A percentile compares a stretch with the other conserved stretches of the same genome.
Conservation (phyloP, 2,888 invertebrate species). For the Philereme vetulata region DNA sequence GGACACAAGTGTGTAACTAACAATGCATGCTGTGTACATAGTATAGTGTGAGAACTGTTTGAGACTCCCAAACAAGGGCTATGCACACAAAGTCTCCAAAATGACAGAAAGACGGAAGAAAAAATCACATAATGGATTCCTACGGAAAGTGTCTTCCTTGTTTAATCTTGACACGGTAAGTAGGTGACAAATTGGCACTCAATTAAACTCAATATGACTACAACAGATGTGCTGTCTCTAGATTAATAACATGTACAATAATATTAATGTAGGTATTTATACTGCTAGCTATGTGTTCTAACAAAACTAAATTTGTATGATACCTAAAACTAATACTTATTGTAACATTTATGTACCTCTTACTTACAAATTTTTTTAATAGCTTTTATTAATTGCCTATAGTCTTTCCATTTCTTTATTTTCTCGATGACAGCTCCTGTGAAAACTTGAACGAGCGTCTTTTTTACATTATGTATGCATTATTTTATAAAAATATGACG, state of each 20-base stretch:
- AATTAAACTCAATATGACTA: slow-evolving; percentile 34
- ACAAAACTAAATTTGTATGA: slow-evolving; percentile 9
- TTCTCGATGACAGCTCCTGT: no score
- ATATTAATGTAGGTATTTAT: not conserved
- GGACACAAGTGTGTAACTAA: slow-evolving; percentile 82
- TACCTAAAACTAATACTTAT: not conserved
- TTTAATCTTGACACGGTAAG: slow-evolving; percentile 94
- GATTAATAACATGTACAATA: not conserved
- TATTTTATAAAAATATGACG: no score
- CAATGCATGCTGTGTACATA: slow-evolving; percentile 84
- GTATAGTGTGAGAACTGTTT: slow-evolving; percentile 70
- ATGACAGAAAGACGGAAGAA: slow-evolving; percentile 84
- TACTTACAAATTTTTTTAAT: slow-evolving; percentile 14
- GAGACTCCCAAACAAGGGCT: slow-evolving; percentile 66
- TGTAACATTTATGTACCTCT: slow-evolving; percentile 14
- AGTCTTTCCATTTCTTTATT: no score
- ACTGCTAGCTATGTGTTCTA: slow-evolving; percentile 5
- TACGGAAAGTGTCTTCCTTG: slow-evolving; percentile 94
- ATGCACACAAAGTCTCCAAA: slow-evolving; percentile 75
- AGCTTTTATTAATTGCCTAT: slow-evolving; percentile 6
- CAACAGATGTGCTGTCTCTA: slow-evolving; percentile 21
- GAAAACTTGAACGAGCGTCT: no score
- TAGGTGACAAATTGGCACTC: slow-evolving; percentile 54
- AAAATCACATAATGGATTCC: slow-evolving; percentile 87
- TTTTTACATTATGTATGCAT: no score